Evolutionary conservation across 2,888 invertebrate species (phyloP).

Genomic region (Eustalomyia histrio): DNA sequence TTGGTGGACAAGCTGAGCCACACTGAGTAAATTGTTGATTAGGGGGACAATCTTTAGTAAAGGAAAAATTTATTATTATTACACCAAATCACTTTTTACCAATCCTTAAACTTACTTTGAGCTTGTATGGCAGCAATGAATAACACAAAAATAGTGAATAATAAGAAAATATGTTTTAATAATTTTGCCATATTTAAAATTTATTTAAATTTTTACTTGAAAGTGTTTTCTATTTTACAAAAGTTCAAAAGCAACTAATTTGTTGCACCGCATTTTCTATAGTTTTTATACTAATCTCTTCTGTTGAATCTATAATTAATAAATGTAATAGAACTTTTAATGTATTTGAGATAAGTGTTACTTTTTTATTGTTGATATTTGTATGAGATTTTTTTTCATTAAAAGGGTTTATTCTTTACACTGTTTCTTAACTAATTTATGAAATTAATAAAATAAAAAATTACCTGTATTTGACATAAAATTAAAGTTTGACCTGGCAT

Average conservation of each 20-base stretch:
- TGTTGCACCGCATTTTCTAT: not conserved
- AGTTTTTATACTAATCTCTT: conserved; percentile 37
- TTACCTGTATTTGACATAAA: too few relatives aligned
- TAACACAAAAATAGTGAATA: conserved; percentile 10
- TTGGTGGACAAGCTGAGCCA: conserved; percentile 46
- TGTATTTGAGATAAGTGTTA: not conserved
- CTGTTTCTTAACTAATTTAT: too few relatives aligned
- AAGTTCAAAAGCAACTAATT: conserved; percentile 20
- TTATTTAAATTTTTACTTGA: not conserved
- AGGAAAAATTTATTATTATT: not conserved
- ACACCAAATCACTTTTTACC: not conserved
- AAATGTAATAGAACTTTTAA: not conserved
- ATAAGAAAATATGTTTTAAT: conserved; percentile 19
- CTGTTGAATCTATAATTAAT: not conserved
- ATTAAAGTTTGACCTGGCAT: too few relatives aligned
- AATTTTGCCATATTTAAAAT: conserved; percentile 26
- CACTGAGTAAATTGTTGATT: conserved; percentile 47
- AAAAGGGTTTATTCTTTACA: not conserved
- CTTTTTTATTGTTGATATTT: not conserved
- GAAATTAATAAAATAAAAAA: too few relatives aligned
- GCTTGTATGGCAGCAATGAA: not conserved
- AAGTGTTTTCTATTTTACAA: conserved; percentile 11
- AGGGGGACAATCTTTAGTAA: conserved; percentile 4
- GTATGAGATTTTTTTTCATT: not conserved
- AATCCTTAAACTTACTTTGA: conserved; percentile 13